phyloP scores from a whole-genome alignment of 1,140 invertebrate species.

The Adoxophyes honmai region DNA sequence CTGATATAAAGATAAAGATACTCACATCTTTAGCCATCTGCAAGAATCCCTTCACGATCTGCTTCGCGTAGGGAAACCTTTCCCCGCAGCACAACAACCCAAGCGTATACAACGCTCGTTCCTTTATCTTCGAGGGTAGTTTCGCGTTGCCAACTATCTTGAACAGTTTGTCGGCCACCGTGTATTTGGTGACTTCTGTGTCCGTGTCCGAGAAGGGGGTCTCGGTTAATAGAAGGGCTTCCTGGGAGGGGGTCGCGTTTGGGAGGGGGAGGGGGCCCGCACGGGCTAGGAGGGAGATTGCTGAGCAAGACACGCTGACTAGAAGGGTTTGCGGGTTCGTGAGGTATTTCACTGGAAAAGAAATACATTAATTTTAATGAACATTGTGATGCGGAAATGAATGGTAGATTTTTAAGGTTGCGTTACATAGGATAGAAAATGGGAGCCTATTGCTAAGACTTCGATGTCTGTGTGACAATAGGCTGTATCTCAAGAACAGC shows the following conservation, averaged over 20 bases:
- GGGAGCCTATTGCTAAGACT: too few relatives aligned
- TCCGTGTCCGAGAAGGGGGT: conserved; percentile 43
- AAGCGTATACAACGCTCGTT: conserved; percentile 83
- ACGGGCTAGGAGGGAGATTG: conserved; percentile 84
- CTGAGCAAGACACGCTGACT: conserved; percentile 80
- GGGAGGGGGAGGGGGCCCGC: conserved; percentile 81
- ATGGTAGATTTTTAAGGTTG: too few relatives aligned
- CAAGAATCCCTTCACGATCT: conserved; percentile 85
- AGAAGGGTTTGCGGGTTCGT: conserved; percentile 78
- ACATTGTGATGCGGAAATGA: too few relatives aligned
- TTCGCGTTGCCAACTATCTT: conserved; percentile 81
- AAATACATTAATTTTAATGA: neutral
- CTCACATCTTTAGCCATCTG: conserved; percentile 84
- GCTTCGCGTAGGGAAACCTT: conserved; percentile 81
- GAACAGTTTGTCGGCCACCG: conserved; percentile 79
- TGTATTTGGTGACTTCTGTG: conserved; percentile 46
- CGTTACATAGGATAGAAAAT: too few relatives aligned
- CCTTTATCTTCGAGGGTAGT: conserved; percentile 82
- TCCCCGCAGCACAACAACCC: conserved; percentile 89
- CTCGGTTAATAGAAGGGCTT: conserved; percentile 41
- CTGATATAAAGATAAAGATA: too few relatives aligned
- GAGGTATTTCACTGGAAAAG: conserved; percentile 78
- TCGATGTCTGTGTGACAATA: too few relatives aligned
- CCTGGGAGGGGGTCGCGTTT: conserved; percentile 48
- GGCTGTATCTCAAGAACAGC: too few relatives aligned